These are phyloP conservation scores for Nannospalax galili DNA, from an alignment of 2,113 vertebrate genomes.

Conservation along the genomic window DNA sequence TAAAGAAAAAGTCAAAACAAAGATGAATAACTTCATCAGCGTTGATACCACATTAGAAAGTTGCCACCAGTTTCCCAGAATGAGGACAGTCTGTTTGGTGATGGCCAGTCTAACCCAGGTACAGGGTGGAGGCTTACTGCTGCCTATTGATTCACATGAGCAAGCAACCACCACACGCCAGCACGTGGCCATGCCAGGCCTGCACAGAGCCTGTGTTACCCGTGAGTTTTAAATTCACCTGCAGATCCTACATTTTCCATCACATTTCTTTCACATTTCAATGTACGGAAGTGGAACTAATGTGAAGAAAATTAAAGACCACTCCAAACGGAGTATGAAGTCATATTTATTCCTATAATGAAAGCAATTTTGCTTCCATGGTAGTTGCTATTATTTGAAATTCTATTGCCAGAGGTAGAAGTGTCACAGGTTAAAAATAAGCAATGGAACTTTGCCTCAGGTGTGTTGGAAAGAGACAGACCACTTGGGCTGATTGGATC, in stretches of 20 bases:
- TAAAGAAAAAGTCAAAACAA: conserved; percentile 19
- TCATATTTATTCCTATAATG: background rate
- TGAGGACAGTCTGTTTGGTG: background rate
- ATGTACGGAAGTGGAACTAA: background rate
- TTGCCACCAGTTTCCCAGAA: background rate
- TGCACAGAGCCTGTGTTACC: background rate
- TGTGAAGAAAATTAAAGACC: background rate
- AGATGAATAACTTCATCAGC: background rate
- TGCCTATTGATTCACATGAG: background rate
- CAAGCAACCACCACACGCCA: background rate
- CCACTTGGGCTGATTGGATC: background rate
- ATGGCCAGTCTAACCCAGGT: background rate
- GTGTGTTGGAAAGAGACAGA: background rate
- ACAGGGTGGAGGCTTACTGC: rapidly evolving
- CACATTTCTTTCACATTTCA: background rate
- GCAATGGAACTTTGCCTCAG: rapidly evolving
- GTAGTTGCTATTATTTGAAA: background rate
- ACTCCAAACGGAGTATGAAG: background rate
- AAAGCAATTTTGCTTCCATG: background rate
- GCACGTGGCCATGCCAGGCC: background rate
- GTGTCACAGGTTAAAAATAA: background rate
- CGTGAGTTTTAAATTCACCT: background rate
- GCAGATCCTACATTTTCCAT: background rate
- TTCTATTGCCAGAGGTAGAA: background rate
- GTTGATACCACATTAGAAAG: background rate